Conservation (phyloP, 2,113 vertebrate genomes). For the Gracilinanus agilis region DNA sequence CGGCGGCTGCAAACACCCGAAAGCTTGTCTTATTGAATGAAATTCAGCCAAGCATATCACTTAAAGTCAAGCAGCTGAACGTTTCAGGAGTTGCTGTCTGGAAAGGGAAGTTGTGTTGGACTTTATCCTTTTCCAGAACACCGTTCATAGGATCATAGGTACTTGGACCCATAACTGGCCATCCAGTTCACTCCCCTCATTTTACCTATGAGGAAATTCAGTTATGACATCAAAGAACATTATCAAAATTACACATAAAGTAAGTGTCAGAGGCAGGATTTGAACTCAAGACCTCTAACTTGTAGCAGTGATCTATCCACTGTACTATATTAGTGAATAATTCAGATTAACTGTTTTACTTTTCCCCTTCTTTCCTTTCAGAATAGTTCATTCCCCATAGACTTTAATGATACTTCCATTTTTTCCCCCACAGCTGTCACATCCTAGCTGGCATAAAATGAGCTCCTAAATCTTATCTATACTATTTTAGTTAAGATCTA, state of each 20-base stretch:
- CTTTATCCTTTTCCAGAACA: background rate
- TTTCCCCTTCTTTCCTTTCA: slow-evolving; percentile 37
- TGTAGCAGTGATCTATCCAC: background rate
- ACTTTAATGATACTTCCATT: slow-evolving; percentile 63
- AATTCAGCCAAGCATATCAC: background rate
- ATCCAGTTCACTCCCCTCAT: background rate
- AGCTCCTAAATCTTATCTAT: slow-evolving; percentile 11
- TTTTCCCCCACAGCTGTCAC: slow-evolving; percentile 12
- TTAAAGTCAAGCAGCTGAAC: background rate
- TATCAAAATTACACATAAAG: background rate
- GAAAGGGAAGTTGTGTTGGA: background rate
- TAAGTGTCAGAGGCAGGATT: background rate
- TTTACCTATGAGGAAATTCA: background rate
- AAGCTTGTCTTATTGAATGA: background rate
- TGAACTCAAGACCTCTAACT: background rate
- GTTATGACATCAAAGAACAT: background rate
- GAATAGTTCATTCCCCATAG: slow-evolving; percentile 42
- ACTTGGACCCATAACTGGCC: background rate
- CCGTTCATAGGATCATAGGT: background rate
- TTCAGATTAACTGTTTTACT: slow-evolving; percentile 35
- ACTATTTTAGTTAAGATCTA: slow-evolving; percentile 18
- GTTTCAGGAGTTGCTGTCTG: background rate
- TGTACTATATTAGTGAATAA: background rate
- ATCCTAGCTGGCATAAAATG: slow-evolving; percentile 43
- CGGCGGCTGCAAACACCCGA: background rate